A percentile compares a stretch with the other conserved stretches of the same genome.
Evolutionary conservation across 2,888 invertebrate species (phyloP).

Genomic region (Ceramica pisi): DNA sequence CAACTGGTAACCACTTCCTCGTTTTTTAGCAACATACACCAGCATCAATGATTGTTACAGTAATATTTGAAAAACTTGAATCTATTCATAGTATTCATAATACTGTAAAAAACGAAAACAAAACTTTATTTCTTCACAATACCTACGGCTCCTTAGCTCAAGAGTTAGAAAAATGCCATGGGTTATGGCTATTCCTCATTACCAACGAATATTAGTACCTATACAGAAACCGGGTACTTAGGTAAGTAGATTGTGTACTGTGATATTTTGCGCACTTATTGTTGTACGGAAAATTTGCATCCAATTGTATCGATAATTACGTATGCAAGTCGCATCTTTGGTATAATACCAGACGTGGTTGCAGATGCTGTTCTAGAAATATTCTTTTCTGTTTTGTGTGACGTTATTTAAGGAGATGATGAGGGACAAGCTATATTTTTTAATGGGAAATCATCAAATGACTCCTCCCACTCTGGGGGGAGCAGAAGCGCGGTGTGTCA

Average conservation of each 20-base stretch:
- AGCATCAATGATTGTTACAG: too few relatives aligned
- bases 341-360: slow-evolving; percentile 30
- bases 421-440: neutral
- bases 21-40: too few relatives aligned
- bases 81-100: too few relatives aligned
- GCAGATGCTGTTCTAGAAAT: slow-evolving; percentile 12
- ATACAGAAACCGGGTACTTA: neutral
- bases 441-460: too few relatives aligned
- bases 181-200: neutral
- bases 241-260: neutral
- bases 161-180: too few relatives aligned
- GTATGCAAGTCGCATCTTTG: slow-evolving; percentile 41
- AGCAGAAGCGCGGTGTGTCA: too few relatives aligned
- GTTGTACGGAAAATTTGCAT: slow-evolving; percentile 50
- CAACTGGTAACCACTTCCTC: too few relatives aligned
- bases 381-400: slow-evolving; percentile 12
- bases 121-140: too few relatives aligned
- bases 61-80: too few relatives aligned
- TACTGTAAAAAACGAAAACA: too few relatives aligned
- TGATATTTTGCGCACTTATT: slow-evolving; percentile 44
- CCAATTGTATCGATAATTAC: slow-evolving; percentile 44
- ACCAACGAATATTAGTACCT: neutral
- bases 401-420: neutral
- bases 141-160: too few relatives aligned
- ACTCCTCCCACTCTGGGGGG: too few relatives aligned